Evolutionary conservation across 1,140 invertebrate species (phyloP).

Genomic region (Orussus abietinus): DNA sequence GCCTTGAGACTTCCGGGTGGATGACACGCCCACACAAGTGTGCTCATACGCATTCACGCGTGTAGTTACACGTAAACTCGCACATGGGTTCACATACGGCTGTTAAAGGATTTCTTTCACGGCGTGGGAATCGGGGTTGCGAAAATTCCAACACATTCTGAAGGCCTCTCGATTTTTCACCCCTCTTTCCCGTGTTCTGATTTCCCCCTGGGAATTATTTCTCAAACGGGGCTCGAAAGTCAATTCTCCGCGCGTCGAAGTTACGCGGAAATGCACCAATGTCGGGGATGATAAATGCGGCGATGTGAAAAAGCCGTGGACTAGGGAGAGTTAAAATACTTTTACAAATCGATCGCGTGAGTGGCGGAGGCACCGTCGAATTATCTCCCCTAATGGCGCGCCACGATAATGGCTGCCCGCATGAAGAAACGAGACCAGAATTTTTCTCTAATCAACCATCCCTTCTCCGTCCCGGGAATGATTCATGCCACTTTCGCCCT

Average conservation of each 20-base stretch:
- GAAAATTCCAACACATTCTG: constrained; percentile 2
- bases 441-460: constrained; percentile 15
- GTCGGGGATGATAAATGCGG: too few species aligned
- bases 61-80: too few species aligned
- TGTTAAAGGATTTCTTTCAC: too few species aligned
- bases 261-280: neutral
- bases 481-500: constrained; percentile 33
- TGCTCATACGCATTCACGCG: neutral
- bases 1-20: neutral
- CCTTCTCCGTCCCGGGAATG: constrained; percentile 18
- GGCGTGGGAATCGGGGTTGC: neutral
- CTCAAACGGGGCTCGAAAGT: neutral
- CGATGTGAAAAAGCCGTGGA: too few species aligned
- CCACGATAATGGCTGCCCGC: constrained; percentile 26
- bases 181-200: too few species aligned
- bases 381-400: constrained; percentile 21
- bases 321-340: too few species aligned
- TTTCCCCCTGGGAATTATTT: too few species aligned
- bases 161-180: too few species aligned
- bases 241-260: neutral
- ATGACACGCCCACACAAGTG: constrained; percentile 5
- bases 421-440: constrained; percentile 21
- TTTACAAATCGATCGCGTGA: too few species aligned
- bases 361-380: constrained; percentile 23
- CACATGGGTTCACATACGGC: too few species aligned